Conservation (phyloP, 2,888 invertebrate genomes). For the Campoplex nolae region DNA sequence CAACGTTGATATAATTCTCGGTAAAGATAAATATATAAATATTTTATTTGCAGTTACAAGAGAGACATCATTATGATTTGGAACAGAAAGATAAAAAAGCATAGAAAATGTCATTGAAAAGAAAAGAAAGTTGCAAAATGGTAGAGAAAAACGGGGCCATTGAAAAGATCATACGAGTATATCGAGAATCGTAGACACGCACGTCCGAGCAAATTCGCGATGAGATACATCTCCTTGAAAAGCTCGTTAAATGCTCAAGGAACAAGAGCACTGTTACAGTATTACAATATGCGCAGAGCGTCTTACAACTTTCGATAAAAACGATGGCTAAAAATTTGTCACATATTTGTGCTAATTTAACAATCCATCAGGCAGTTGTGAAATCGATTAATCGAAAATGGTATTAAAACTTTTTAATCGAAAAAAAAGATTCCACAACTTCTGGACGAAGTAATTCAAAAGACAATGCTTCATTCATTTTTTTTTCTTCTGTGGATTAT, state of each 20-base stretch:
- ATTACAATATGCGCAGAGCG: not conserved
- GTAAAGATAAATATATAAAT: slow-evolving; percentile 34
- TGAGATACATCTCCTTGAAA: slow-evolving; percentile 42
- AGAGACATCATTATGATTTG: slow-evolving; percentile 44
- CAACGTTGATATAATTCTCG: slow-evolving; percentile 43
- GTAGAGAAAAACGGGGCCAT: not conserved
- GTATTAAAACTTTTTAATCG: not conserved
- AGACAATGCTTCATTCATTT: not conserved
- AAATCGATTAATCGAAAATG: not conserved
- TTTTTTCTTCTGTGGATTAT: not conserved
- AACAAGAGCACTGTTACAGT: slow-evolving; percentile 2
- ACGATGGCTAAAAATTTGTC: not conserved
- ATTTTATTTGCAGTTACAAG: slow-evolving; percentile 14
- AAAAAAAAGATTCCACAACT: not conserved
- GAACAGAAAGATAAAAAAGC: not conserved
- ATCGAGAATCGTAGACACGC: slow-evolving; percentile 33
- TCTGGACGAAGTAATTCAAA: not conserved
- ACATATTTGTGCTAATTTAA: not conserved
- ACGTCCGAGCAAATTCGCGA: slow-evolving; percentile 26
- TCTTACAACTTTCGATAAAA: not conserved
- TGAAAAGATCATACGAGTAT: slow-evolving; percentile 22
- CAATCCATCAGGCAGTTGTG: not conserved
- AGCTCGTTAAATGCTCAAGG: slow-evolving; percentile 58
- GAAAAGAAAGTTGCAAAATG: not conserved
- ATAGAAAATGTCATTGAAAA: not conserved